Base-by-base conservation (phyloP, 2,888 invertebrate species). In the Hedychridium roseum region DNA sequence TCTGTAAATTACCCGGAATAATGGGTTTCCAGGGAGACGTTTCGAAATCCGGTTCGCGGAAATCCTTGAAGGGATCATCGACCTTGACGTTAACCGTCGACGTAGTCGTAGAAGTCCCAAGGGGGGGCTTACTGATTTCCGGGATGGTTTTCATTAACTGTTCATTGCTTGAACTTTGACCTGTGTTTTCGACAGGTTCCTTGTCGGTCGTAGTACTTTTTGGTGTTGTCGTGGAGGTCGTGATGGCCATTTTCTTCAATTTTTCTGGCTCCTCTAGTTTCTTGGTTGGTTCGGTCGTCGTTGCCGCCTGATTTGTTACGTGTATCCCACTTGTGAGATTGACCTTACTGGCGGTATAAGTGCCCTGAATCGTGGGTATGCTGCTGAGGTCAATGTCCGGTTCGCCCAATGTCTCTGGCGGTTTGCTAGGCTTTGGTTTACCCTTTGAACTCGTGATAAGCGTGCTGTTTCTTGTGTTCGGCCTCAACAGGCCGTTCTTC, bases 1-100 rank as follows among this genome's bases (percentile, higher is more conserved):
- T n/a, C n/a, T n/a, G n/a, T n/a, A n/a, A n/a, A n/a, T n/a, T n/a
- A n/a, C n/a, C n/a, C n/a, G n/a, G n/a, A 17, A 78, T 62, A 6
- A 79, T 79, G 1, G 79, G 79, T 17, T 60, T 69, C 79, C 78
- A 79, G 0, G 78, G 76, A 1, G 78, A 78, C 1, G 70, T 76
- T 37, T 78, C 78, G n/a, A 74, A 68, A 17, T 74, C 67, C 0
- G 78, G 76, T 11, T 76, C 69, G 1, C 53, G 66, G 38, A 76
- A 77, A 11, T 72, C 74, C 15, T 66, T 67, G 40, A 65, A 68
- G 2, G 54, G 35, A 6, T 68, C 56, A 2, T 60, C 50, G 3
- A 26, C 18, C n/a, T 11, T 26, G 2, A 3, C 15, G 4, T 21
- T 20, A 1, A 45, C 50, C 6, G 57, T 47, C 7, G 37, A 34